Evolutionary conservation across 1,140 invertebrate genomes (phyloP), one percentile per base, ranked within the genome.

Genomic region (Tribolium madens): DNA sequence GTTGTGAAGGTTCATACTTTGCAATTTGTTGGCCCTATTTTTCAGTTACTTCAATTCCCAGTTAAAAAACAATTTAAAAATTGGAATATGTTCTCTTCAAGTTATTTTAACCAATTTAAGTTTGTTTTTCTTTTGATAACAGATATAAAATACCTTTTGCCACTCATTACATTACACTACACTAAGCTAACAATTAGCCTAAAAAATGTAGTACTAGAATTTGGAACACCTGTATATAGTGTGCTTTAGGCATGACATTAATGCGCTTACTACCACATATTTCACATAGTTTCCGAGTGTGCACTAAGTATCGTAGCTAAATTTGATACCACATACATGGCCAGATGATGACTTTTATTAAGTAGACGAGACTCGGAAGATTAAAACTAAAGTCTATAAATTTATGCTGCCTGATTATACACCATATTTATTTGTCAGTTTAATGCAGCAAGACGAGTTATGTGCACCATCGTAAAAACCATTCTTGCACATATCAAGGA

Each of bases 361-460:
- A 64, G 21, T 64, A 64, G 57, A 64, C 57, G 57, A 33, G 21
- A 33, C 21, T 64, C 13, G n/a, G 57, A 10, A 64, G 21, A 64
- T 64, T 64, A 64, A 64, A 64, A 64, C 57, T 12, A 64, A 64
- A 13, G 57, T 64, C 57, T 33, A 64, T 64, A 64, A 64, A 64
- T 64, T 64, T 33, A 64, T 33, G 26, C 21, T 64, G 57, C 26
- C 13, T 64, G 57, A 64, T 64, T 64, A 64, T 64, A 64, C 26
- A 26, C 57, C 57, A 33, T 33, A 33, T 64, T 64, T 64, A 64
- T 64, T 64, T 64, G 57, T 64, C 57, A 33, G 57, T 31, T 64
- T 64, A 64, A 64, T 64, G 57, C 26, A 33, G 57, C 57, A 33
- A 33, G 21, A 64, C 57, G 57, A 64, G 57, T 64, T 64, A 64